Evolutionary conservation across 2,797 vertebrate species (phyloP), one percentile per base, ranked within the genome.

Genomic region (Clarias platycephalus): DNA sequence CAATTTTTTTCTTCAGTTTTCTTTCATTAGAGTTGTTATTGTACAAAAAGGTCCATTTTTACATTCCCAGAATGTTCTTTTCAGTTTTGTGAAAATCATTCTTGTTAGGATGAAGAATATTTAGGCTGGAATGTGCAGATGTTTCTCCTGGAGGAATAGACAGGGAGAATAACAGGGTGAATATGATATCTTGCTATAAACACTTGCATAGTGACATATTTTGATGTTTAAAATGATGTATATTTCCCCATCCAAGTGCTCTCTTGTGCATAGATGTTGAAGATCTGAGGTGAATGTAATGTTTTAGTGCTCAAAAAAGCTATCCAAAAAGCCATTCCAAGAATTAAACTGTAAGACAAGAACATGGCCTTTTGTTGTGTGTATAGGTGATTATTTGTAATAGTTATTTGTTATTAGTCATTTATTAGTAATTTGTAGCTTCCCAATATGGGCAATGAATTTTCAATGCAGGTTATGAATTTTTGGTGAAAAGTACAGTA

Each of bases 91-190:
- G 78, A 18, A 84, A 31, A 12, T 5, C 75, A 13, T 84, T 31
- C 40, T 86, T 72, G 22, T 84, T 84, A 53, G 8, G 71, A 76
- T 89, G 84, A 91, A 63, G 6, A 68, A 22, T 83, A 70, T 49
- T 74, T 81, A 1, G 26, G 85, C 84, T 90, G 88, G 88, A 95
- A 94, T 26, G 91, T 89, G 83, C 94, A 95, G 3, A 70, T 87
- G 62, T 93, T 88, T 85, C 79, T 93, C 91, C 95, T 95, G 90
- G 26, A 83, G 83, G 87, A 86, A 92, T 74, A 90, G 90, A 70
- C 5, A 85, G 16, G 15, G 22, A 78, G 44, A 40, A 72, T 5
- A 77, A 63, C 40, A 58, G 16, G 28, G 58, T 81, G 40, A 64
- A 64, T 57, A 64, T 49, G 12, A 28, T 66, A 53, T 49, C 37